Evolutionary conservation across 2,797 vertebrate species (phyloP), one percentile per base, ranked within the genome.

Genomic region (Takifugu rubripes): DNA sequence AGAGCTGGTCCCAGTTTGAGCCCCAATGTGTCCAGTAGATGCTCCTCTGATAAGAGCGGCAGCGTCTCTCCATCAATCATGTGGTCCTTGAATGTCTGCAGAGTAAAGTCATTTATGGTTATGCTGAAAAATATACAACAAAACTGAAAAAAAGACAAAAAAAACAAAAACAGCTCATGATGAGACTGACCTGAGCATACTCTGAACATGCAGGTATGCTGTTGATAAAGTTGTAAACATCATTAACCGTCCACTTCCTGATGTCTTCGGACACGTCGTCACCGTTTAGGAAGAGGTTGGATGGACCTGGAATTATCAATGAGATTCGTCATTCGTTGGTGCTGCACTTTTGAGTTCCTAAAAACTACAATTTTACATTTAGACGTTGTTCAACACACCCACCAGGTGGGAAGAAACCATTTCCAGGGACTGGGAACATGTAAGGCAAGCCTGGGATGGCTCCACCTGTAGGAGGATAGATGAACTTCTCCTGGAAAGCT

Each of bases 21-120:
- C 27, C 96, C 96, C 85, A 99, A 87, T 15, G 94, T 96, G 66
- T 95, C 94, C 72, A 97, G 86, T 26, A 98, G 94, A 75, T 99
- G 97, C 46, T 97, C 94, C 68, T 99, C 96, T 58, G 96, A 96
- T 55, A 98, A 92, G n/a, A 99, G 88, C 0, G 94, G 96, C 52
- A 99, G 88, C 0, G 94, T 98, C 89, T 97, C 94, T 56, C 97
- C 96, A 51, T 99, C 96, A 61, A 99, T 98, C 79, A 93, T 92
- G 16, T 99, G 96, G 57, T 98, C 96, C 84, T 96, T 97, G 86
- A 99, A 98, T 1, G 89, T 84, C 97, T 98, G 61, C 49, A 68
- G 16, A 25, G 45, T 59, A 17, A 47, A 70, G 67, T 44, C 11
- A 60, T 5, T 29, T 45, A 24, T 55, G 14, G 26, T 78, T 48